Base-by-base conservation (phyloP, 2,113 vertebrate species). In the Felis chaus region DNA sequence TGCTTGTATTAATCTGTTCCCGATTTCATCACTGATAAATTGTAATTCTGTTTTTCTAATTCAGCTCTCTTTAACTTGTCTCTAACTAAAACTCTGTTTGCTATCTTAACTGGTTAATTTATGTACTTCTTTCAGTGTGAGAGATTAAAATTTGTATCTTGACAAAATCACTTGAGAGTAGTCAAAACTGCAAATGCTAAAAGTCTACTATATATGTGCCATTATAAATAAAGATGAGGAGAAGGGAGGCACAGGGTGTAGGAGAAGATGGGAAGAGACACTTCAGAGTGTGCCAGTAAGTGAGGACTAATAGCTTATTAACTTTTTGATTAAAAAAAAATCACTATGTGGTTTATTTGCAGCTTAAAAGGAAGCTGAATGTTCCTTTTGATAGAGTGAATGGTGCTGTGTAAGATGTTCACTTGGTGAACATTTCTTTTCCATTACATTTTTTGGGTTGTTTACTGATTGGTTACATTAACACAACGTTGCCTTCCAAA, bases 321-420 rank as follows among this genome's bases (percentile, higher is more conserved):
- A 68, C 57, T 74, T 83, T 71, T 25, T 63, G 82, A 76, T 61
- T 82, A 45, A 45, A 82, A 41, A 45, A 85, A 93, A 79, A 57
- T 73, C 33, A 39, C 66, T 41, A 0, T 33, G 4, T 88, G 21
- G 11, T 93, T 83, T 91, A 66, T 93, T 92, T 93, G 36, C 13
- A 89, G 93, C 15, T 74, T 91, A n/a, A 71, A 93, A 80, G 36
- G 27, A 66, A 83, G 36, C 74, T 29, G n/a, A 65, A 9, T 53
- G 16, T 81, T 79, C n/a, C 27, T 84, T 80, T 63, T 73, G 12
- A 55, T 21, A 31, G 53, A 36, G 14, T 82, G 29, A 88, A 27
- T 74, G 23, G 39, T 61, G 13, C 80, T 65, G 15, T 25, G 23
- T 50, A 50, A 53, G 13, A 13, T 61, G 7, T 53, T 85, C 25